Percentiles rank a stretch among this genome's conserved stretches.
These are phyloP conservation scores for Torymus aiolomorphi DNA, from an alignment of 2,888 invertebrate genomes.

Conservation along the genomic window DNA sequence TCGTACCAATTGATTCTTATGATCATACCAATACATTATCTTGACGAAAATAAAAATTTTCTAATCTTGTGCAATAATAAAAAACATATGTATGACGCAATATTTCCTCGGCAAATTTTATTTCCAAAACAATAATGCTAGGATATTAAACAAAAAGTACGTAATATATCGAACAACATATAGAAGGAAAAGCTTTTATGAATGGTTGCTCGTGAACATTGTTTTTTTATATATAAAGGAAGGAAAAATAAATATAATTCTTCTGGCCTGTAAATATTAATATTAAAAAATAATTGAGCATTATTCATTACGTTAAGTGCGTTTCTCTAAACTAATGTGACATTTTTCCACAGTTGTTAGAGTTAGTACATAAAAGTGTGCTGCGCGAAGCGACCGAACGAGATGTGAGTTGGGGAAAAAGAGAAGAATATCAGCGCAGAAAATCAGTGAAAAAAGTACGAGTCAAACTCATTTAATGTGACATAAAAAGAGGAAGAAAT, in stretches of 20 bases:
- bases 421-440: neutral
- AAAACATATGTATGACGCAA: conserved; percentile 9
- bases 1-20: no score
- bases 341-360: no score
- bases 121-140: conserved; percentile 26
- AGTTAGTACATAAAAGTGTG: neutral
- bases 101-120: conserved; percentile 25
- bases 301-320: conserved; percentile 53
- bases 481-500: neutral
- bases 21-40: no score
- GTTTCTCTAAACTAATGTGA: conserved; percentile 54
- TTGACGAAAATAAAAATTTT: no score
- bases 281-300: neutral
- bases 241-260: neutral
- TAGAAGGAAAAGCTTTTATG: conserved; percentile 21
- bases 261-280: conserved; percentile 12
- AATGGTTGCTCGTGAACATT: conserved; percentile 32
- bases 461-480: neutral
- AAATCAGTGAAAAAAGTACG: conserved; percentile 6
- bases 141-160: conserved; percentile 12
- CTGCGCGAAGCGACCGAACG: neutral
- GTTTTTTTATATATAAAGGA: conserved; percentile 26
- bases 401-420: neutral
- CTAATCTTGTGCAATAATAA: no score
- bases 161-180: conserved; percentile 18